Evolutionary conservation across 2,888 invertebrate species (phyloP).

Genomic region (Dryobota labecula): DNA sequence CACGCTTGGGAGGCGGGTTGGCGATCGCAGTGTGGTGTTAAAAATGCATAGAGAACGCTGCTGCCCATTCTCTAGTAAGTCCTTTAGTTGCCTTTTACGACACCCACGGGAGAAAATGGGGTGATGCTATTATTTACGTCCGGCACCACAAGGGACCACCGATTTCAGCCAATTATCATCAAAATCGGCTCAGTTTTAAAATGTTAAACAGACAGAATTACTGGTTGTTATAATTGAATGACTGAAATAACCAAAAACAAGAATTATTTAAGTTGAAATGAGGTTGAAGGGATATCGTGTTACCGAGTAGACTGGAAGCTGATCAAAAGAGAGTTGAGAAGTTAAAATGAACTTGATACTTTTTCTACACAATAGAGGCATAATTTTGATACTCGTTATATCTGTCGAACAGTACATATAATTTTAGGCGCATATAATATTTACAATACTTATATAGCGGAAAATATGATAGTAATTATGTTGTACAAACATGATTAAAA

Average conservation of each 20-base stretch:
- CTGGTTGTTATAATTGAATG: too few relatives aligned
- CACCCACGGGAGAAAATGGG: too few relatives aligned
- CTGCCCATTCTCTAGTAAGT: too few relatives aligned
- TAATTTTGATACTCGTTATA: conserved; percentile 43
- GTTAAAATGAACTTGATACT: conserved; percentile 25
- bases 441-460: conserved; percentile 45
- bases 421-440: conserved; percentile 46
- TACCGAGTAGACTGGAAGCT: too few relatives aligned
- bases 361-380: conserved; percentile 11
- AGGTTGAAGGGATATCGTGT: too few relatives aligned
- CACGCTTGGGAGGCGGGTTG: too few relatives aligned
- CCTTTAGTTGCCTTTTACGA: too few relatives aligned
- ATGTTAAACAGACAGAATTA: background rate
- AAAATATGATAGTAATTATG: conserved; percentile 41
- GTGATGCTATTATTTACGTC: too few relatives aligned
- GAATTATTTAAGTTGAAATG: background rate
- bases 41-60: too few relatives aligned
- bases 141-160: too few relatives aligned
- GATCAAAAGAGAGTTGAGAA: too few relatives aligned
- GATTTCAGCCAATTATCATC: background rate
- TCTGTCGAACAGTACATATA: conserved; percentile 41
- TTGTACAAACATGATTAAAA: conserved; percentile 45
- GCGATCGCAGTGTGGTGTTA: too few relatives aligned
- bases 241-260: background rate
- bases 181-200: background rate